phyloP scores from a whole-genome alignment of 2,797 vertebrate genomes.

The Lepus townsendii region DNA sequence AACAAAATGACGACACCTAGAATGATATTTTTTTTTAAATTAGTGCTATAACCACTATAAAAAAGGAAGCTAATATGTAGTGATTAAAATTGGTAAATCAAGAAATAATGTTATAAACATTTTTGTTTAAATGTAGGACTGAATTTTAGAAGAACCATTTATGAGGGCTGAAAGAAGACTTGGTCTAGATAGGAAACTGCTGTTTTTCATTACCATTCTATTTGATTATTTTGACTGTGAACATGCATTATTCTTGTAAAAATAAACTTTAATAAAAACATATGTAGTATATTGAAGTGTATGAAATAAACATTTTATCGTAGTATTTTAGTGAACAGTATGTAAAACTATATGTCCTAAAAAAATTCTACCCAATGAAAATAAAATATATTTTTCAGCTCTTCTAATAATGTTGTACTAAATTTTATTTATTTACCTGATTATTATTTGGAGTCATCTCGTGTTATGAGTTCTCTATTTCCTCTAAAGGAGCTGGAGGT shows the following conservation, averaged over 20 bases:
- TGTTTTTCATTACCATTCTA: background rate
- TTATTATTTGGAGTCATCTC: background rate
- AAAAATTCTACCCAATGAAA: background rate
- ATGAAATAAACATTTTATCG: background rate
- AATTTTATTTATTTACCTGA: background rate
- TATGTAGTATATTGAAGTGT: background rate
- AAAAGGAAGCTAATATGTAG: background rate
- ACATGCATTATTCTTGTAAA: background rate
- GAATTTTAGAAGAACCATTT: slow-evolving; percentile 1
- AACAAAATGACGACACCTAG: too few species aligned
- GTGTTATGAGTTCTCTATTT: background rate
- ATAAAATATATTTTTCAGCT: slow-evolving; percentile 31
- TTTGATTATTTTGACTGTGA: slow-evolving; percentile 3
- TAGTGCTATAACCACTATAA: background rate
- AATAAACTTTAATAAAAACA: background rate
- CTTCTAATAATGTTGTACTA: background rate
- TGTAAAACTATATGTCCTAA: background rate
- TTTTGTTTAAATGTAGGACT: background rate
- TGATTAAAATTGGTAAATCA: background rate
- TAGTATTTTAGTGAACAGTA: background rate
- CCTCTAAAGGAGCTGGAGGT: background rate
- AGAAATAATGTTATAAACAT: background rate
- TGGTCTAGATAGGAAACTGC: background rate
- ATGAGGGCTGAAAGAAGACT: background rate
- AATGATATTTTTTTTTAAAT: background rate